phyloP scores from a whole-genome alignment of 2,797 vertebrate genomes.

The Cuculus canorus region DNA sequence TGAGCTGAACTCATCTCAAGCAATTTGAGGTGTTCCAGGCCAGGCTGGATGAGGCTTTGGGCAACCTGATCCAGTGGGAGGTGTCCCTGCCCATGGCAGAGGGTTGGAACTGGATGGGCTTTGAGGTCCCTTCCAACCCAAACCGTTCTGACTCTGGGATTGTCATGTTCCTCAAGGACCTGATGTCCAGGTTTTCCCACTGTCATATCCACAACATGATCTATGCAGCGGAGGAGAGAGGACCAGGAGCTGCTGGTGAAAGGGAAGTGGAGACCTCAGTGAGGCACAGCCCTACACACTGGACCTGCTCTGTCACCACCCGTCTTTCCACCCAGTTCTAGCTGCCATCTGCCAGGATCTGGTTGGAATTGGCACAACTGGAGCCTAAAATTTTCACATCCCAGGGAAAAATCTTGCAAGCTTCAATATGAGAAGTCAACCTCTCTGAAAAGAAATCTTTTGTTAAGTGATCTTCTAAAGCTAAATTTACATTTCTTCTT shows the following conservation, averaged over 20 bases:
- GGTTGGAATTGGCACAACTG: not conserved
- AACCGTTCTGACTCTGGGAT: too few species aligned
- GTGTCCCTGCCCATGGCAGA: too few species aligned
- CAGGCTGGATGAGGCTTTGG: too few species aligned
- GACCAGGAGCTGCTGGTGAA: not conserved
- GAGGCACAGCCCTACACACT: accelerated
- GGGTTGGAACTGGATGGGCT: too few species aligned
- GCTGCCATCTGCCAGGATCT: not conserved
- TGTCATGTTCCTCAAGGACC: not conserved
- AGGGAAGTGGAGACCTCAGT: not conserved
- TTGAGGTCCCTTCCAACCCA: too few species aligned
- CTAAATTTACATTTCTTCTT: not conserved
- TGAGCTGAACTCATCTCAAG: not conserved
- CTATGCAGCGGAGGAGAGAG: not conserved
- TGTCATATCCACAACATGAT: not conserved
- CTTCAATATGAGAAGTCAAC: not conserved
- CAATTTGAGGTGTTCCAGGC: too few species aligned
- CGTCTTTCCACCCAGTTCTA: not conserved
- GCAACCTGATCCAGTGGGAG: too few species aligned
- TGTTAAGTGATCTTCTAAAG: not conserved
- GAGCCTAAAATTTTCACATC: not conserved
- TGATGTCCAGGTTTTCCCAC: not conserved
- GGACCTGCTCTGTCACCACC: accelerated
- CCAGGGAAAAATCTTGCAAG: not conserved
- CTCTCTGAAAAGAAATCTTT: not conserved